Base-by-base conservation (phyloP, 2,113 vertebrate genomes). In the Acrocephalus arundinaceus region DNA sequence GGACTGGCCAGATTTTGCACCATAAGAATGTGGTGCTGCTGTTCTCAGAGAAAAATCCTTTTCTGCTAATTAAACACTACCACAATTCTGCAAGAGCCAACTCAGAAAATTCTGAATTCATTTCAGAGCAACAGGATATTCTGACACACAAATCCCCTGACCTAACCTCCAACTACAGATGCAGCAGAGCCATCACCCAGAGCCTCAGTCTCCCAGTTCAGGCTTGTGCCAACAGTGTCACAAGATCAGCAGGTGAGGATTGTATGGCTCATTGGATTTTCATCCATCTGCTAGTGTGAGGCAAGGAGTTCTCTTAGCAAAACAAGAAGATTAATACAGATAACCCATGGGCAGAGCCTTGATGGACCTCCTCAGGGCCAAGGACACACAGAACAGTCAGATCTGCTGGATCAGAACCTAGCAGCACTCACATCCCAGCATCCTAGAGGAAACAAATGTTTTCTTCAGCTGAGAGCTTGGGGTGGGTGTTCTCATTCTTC, bases 111-210 rank as follows among this genome's bases (percentile, higher is more conserved):
- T 83, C 41, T 77, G 43, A 79, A 28, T 8, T 3, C 12, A 7
- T 19, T 58, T 70, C 63, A 79, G 37, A 83, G 57, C 13, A 24
- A 84, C 72, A 46, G 19, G 35, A 52, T 30, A 33, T 43, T 23
- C 33, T 51, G 46, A 46, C 30, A 43, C n/a, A 15, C 46, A 16
- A 72, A 59, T 39, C 33, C 20, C 41, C 49, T 45, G 20, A 49
- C 10, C 28, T 57, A 43, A 39, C 17, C 3, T 41, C 70, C 67
- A 22, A 3, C 39, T 21, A 33, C 0, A 0, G 27, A n/a, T 2
- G 2, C 46, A 33, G 76, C 0, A 0, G 16, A 63, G 28, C 28
- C 9, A 2, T 22, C 43, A 28, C 35, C 31, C 67, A 83, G 62
- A 79, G 33, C 41, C 77, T 92, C 52, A 31, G 73, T 73, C 94